phyloP scores from a whole-genome alignment of 2,888 invertebrate genomes.

The Temnothorax ravouxi region DNA sequence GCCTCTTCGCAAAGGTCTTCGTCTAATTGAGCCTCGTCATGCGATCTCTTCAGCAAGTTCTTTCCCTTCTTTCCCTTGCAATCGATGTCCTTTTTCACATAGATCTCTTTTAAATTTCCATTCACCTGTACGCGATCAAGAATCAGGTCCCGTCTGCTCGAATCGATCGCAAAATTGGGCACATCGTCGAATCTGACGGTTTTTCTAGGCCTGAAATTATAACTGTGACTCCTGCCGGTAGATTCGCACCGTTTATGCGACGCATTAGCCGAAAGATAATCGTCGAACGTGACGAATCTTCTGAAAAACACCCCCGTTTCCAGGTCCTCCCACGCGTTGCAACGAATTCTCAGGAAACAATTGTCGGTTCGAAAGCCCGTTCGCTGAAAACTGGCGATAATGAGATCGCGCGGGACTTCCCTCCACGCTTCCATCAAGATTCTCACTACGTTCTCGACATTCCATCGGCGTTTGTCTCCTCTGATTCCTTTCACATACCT shows the following conservation, averaged over 20 bases:
- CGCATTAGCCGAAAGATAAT: conserved; percentile 68
- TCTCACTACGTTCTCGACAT: conserved; percentile 69
- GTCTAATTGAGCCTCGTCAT: conserved; percentile 14
- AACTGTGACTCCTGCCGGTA: background rate
- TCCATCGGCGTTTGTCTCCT: conserved; percentile 64
- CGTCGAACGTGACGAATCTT: conserved; percentile 81
- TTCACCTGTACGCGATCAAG: background rate
- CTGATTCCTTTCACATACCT: conserved; percentile 66
- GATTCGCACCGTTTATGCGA: background rate
- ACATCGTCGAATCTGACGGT: background rate
- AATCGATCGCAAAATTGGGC: background rate
- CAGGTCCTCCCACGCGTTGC: conserved; percentile 74
- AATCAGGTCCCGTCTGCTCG: background rate
- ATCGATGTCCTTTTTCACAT: background rate
- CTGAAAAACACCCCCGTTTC: conserved; percentile 74
- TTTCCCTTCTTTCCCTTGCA: background rate
- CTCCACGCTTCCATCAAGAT: conserved; percentile 77
- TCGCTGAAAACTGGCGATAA: conserved; percentile 79
- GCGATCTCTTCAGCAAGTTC: conserved; percentile 10
- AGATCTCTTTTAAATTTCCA: background rate
- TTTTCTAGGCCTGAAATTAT: conserved; percentile 26
- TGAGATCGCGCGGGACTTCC: conserved; percentile 75
- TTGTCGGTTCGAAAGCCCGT: conserved; percentile 80
- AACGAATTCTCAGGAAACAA: conserved; percentile 71
- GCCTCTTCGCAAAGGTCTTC: background rate